Base-by-base conservation (phyloP, 2,797 vertebrate species). In the Typhlichthys eigenmanni region DNA sequence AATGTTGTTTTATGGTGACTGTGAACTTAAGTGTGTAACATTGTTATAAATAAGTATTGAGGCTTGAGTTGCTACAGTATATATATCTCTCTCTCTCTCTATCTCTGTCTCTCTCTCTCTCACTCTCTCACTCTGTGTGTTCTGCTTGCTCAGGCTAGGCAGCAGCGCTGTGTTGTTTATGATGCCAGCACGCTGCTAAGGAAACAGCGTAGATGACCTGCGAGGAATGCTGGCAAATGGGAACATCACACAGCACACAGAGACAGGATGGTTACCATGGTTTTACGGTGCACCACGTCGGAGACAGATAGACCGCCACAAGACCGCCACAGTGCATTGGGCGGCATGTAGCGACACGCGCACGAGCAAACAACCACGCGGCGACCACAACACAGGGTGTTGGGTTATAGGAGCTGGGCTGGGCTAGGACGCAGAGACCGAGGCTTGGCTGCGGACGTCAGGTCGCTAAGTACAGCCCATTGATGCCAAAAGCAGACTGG, bases 321-420 rank as follows among this genome's bases (percentile, higher is more conserved):
- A 74, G 45, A 85, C 78, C 76, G 16, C 71, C 69, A 60, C 50
- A 66, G 5, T 57, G 70, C 69, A 55, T 49, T 51, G 58, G 54
- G 46, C 57, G 16, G 49, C 47, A 24, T 61, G 55, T 57, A 71
- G 54, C 32, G 38, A 65, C 57, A 73, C 29, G 78, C 24, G 48
- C 49, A 55, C 14, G 60, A 19, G 57, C 58, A 72, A 32, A 67
- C n/a, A 63, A 16, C 32, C n/a, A 58, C 62, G 8, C 57, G 78
- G 64, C 71, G 76, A 83, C 86, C 88, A 91, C 88, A 90, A 89
- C 85, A 90, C 68, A 88, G 62, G 66, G 60, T 66, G 69, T 52
- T 60, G 71, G 72, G 75, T 86, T 88, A 77, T 70, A 83, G 74
- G 71, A 72, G 72, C 53, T 56, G 76, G 80, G 66, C 68, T 72